Conservation (phyloP, 2,113 vertebrate species). For the Erythrolamprus reginae region DNA sequence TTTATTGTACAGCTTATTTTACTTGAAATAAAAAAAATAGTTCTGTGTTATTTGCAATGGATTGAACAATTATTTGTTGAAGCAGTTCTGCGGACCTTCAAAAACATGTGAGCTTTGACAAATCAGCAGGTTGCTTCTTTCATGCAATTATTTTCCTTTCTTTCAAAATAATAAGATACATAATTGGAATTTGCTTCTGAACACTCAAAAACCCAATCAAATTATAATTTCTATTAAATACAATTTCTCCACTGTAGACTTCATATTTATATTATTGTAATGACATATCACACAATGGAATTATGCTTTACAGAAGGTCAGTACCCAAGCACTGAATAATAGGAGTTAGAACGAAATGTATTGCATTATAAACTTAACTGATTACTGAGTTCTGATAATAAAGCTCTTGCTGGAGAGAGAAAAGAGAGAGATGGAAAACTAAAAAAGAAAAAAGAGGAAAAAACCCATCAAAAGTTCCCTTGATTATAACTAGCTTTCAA, state of each 20-base stretch:
- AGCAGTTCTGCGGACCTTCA: neutral
- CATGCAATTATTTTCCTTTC: neutral
- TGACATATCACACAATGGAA: neutral
- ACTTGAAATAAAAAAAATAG: neutral
- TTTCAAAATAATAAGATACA: conserved; percentile 8
- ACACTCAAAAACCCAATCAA: neutral
- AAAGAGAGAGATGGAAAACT: neutral
- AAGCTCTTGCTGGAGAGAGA: neutral
- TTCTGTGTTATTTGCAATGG: neutral
- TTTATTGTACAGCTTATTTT: neutral
- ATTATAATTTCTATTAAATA: conserved; percentile 1
- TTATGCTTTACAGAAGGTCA: neutral
- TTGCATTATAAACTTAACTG: neutral
- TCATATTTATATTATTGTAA: neutral
- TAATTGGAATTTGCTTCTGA: neutral
- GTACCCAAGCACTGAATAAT: neutral
- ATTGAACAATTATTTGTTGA: neutral
- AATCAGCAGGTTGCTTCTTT: neutral
- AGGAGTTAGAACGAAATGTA: neutral
- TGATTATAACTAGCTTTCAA: neutral
- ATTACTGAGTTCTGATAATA: neutral
- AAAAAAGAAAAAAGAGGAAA: no score
- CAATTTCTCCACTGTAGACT: neutral
- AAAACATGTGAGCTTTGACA: neutral
- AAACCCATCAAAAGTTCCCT: neutral